Base-by-base conservation (phyloP, 2,888 invertebrate species). In the Sminthurinus aureus region DNA sequence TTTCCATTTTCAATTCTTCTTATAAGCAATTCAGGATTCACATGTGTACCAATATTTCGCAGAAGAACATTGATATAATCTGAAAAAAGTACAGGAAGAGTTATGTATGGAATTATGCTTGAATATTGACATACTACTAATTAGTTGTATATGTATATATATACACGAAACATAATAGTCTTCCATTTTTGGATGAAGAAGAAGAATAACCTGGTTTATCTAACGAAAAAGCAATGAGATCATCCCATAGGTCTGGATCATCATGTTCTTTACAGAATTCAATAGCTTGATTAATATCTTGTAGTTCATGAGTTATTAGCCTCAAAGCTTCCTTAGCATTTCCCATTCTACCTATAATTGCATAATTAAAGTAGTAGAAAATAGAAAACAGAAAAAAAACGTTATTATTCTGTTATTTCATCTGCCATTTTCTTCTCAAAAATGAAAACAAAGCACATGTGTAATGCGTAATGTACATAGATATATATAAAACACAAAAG, bases 221-320 rank as follows among this genome's bases (percentile, higher is more conserved):
- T 6, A 97, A 92, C 0, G 97, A 96, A 90, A 95, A 94, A 88
- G 94, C 93, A 83, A 99, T 96, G 22, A 99, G 92, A 90, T 97
- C 96, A 79, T 91, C 91, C 99, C 99, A 99, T 26, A 99, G 91
- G 89, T 98, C 98, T 50, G 93, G 93, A 90, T 98, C 98, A 89
- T 97, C 95, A 89, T 98, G 97, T 90, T 98, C 97, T 90, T 97
- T 97, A 90, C 98, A 99, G 91, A 99, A 99, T 83, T 95, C 94
- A 82, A 99, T 97, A 0, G 99, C 99, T 91, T 96, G 95, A 89
- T 96, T 94, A 89, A 99, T 96, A 89, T 98, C 96, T 87, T 94
- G 93, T 76, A 98, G 91, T 90, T 97, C 92, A 84, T 93, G 91
- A 81, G 96, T 96, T 89, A 99, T 98, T 80, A 98, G 93, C 88